phyloP scores from a whole-genome alignment of 2,888 invertebrate genomes.

The Morpho achilles region DNA sequence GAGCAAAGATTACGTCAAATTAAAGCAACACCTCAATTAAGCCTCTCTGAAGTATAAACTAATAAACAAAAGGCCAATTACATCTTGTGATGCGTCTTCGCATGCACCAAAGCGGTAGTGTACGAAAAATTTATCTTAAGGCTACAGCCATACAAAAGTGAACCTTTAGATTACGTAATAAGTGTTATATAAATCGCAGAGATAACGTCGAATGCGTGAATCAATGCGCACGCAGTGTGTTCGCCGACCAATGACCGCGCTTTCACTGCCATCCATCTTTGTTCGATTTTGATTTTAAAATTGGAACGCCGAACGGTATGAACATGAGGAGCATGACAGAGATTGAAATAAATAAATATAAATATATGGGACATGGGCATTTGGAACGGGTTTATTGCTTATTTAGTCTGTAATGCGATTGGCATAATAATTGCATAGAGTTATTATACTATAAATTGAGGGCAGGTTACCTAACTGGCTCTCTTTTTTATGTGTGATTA shows the following conservation, averaged over 20 bases:
- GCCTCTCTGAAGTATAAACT: constrained; percentile 48
- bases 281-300: constrained; percentile 59
- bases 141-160: constrained; percentile 16
- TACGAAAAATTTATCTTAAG: constrained; percentile 41
- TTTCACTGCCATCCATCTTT: constrained; percentile 72
- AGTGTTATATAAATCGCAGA: constrained; percentile 11
- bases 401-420: constrained; percentile 21
- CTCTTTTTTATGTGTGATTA: too few relatives aligned
- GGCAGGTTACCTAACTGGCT: too few relatives aligned
- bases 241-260: constrained; percentile 75
- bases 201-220: constrained; percentile 47
- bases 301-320: constrained; percentile 51
- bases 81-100: constrained; percentile 56
- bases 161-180: constrained; percentile 26
- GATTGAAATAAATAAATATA: too few relatives aligned
- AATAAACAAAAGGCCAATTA: constrained; percentile 70
- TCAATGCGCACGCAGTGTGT: constrained; percentile 62
- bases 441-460: not conserved
- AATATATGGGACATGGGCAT: too few relatives aligned
- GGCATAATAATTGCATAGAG: constrained; percentile 8
- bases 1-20: constrained; percentile 16
- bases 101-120: constrained; percentile 65
- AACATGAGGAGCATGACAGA: constrained; percentile 32
- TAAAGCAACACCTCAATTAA: constrained; percentile 33
- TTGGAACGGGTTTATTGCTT: constrained; percentile 24